A percentile compares a stretch with the other conserved stretches of the same genome.
These are phyloP conservation scores for Saguinus imperator DNA, from an alignment of 2,113 vertebrate genomes.

Conservation along the genomic window DNA sequence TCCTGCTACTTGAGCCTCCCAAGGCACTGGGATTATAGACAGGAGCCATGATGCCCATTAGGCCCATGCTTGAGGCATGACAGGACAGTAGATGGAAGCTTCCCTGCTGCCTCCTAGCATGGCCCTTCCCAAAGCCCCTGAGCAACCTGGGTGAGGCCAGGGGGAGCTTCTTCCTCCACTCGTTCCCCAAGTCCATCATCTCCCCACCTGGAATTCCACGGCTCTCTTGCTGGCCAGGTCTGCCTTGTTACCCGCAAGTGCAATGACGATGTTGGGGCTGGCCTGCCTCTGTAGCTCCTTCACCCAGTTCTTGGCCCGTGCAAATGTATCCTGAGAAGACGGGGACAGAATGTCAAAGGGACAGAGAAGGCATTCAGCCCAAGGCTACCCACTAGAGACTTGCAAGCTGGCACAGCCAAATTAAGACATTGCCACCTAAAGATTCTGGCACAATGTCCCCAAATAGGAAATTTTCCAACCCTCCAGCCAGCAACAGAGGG, in stretches of 20 bases:
- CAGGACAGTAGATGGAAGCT: background rate
- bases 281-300: slow-evolving; percentile 99
- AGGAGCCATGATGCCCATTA: background rate
- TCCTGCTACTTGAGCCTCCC: too few species aligned
- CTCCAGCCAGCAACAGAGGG: background rate
- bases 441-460: background rate
- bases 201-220: slow-evolving; percentile 95
- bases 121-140: background rate
- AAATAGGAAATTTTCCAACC: background rate
- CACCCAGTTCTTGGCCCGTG: slow-evolving; percentile 99
- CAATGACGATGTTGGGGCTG: slow-evolving; percentile 98
- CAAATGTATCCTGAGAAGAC: slow-evolving; percentile 93
- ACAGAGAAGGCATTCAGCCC: slow-evolving; percentile 22
- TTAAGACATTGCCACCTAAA: background rate
- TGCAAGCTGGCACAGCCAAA: background rate
- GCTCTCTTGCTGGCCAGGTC: slow-evolving; percentile 97
- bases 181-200: background rate
- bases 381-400: background rate
- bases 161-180: fast-evolving
- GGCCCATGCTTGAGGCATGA: background rate
- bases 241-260: slow-evolving; percentile 97
- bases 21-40: too few species aligned
- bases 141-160: background rate
- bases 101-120: fast-evolving
- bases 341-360: slow-evolving; percentile 66